Conservation (phyloP, 2,797 vertebrate genomes). For the Diplodus puntazzo region DNA sequence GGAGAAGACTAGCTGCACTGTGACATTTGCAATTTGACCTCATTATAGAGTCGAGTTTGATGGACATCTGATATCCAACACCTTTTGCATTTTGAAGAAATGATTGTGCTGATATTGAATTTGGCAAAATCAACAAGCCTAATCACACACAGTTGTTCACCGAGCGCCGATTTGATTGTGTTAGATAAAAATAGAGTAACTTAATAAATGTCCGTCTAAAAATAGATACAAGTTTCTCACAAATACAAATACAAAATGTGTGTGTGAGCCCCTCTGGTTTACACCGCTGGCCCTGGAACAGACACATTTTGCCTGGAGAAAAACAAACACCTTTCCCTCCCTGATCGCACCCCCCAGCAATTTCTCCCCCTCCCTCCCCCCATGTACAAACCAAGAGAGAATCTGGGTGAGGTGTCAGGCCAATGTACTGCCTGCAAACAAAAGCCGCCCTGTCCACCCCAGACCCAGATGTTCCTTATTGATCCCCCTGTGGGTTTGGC, state of each 20-base stretch:
- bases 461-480: conserved; percentile 85
- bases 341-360: conserved; percentile 57
- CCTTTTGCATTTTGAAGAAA: not conserved
- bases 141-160: not conserved
- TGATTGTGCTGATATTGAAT: not conserved
- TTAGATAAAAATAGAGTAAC: not conserved
- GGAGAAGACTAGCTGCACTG: not conserved
- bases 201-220: conserved; percentile 24
- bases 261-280: conserved; percentile 1
- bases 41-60: not conserved
- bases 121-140: not conserved
- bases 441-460: conserved; percentile 82
- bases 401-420: conserved; percentile 79
- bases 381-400: conserved; percentile 68
- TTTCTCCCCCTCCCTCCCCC: conserved; percentile 36
- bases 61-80: not conserved
- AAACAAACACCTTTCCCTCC: conserved; percentile 73
- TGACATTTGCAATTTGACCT: not conserved
- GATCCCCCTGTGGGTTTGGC: conserved; percentile 78
- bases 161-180: not conserved
- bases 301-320: conserved; percentile 61
- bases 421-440: conserved; percentile 77
- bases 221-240: conserved; percentile 17
- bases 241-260: not conserved
- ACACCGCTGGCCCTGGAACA: conserved; percentile 46